Base-by-base conservation (phyloP, 1,140 invertebrate genomes). In the Oncopodura yosiiana region DNA sequence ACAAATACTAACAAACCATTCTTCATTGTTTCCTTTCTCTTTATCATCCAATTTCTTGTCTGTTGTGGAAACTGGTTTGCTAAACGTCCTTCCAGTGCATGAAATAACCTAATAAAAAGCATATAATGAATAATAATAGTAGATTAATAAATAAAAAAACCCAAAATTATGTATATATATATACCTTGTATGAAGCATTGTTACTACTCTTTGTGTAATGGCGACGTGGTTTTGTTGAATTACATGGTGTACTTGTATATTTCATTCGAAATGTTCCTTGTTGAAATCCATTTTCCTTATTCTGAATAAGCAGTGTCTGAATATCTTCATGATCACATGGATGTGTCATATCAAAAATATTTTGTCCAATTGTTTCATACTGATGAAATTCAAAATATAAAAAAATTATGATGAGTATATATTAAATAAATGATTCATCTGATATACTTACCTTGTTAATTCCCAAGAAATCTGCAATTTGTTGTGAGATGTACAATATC, bases 261-360 rank as follows among this genome's bases (percentile, higher is more conserved):
- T 94, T 96, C 60, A 96, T 75, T 14, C 91, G 77, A 2, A 94
- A 72, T 56, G 92, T 88, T 56, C 89, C 78, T 37, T 61, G 69
- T 66, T 65, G 67, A 65, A 23, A 61, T 68, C 53, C 59, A 69
- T 37, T 62, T 58, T 39, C 49, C 49, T 48, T 67, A 54, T 82
- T 83, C 24, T 74, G 64, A 0, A 74, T 74, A 3, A 94, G 72
- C 16, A 86, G 80, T 51, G 92, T 84, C 42, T 81, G 82, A 14
- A 95, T 80, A 70, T 96, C 91, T 34, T 87, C 86, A 67, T 95
- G 91, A 71, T 96, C 92, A 68, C 91, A 94, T 8, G 89, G 90
- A 72, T 97, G 92, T 46, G 82, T 84, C 67, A 92, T 93, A 61
- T 95, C 92, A 73, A 84, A 94, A 27, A 95, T 81, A 69, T 84